Evolutionary conservation across 2,113 vertebrate species (phyloP).

Genomic region (Taurulus bubalis): DNA sequence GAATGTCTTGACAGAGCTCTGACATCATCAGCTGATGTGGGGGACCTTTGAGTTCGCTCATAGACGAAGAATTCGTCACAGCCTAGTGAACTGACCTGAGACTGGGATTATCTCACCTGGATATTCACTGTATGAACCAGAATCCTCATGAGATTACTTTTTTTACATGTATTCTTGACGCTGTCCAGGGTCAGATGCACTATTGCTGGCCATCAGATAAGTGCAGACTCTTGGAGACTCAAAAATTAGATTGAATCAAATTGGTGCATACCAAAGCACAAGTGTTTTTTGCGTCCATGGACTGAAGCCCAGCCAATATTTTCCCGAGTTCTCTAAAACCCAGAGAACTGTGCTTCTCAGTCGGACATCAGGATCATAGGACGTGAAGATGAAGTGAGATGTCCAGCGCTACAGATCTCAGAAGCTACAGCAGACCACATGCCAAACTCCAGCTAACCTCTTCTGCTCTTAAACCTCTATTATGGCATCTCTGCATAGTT

Average conservation of each 20-base stretch:
- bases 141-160: constrained; percentile 14
- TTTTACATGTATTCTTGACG: not conserved
- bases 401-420: not conserved
- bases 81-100: not conserved
- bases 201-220: not conserved
- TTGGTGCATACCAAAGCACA: not conserved
- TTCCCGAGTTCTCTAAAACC: constrained; percentile 7
- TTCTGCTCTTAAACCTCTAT: not conserved
- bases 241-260: not conserved
- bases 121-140: constrained; percentile 8
- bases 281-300: not conserved
- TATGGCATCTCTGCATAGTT: not conserved
- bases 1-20: constrained; percentile 11
- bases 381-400: not conserved
- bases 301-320: not conserved
- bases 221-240: not conserved
- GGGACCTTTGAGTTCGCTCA: not conserved
- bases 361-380: not conserved
- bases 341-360: not conserved
- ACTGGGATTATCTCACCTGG: constrained; percentile 4
- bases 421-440: not conserved
- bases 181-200: not conserved
- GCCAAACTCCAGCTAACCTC: constrained; percentile 1
- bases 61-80: not conserved
- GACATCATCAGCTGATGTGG: not conserved